Percentiles rank a stretch among this genome's conserved stretches.
phyloP scores from a whole-genome alignment of 2,797 vertebrate genomes.

The Myripristis murdjan region DNA sequence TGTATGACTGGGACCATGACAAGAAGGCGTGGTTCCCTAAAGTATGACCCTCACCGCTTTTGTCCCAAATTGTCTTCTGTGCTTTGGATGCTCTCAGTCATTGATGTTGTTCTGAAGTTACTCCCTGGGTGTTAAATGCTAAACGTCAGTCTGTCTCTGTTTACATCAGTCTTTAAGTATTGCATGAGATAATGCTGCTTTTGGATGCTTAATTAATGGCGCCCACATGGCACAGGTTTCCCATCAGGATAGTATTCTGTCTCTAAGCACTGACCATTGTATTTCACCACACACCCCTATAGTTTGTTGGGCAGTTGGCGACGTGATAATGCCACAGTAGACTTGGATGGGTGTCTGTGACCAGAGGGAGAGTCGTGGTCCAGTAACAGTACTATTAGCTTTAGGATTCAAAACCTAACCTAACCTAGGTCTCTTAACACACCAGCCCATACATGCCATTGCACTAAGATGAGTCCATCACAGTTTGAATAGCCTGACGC shows the following conservation, averaged over 20 bases:
- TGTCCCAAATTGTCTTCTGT: background rate
- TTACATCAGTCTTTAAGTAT: too few relatives aligned
- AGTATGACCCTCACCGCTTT: slow-evolving; percentile 52
- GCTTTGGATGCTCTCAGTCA: background rate
- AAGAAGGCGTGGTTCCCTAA: slow-evolving; percentile 87
- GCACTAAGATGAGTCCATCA: slow-evolving; percentile 5
- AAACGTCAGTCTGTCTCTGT: too few relatives aligned
- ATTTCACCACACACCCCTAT: background rate
- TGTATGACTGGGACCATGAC: slow-evolving; percentile 91
- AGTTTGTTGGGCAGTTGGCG: background rate
- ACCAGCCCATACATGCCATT: background rate
- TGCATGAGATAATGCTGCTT: background rate
- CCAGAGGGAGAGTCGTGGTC: too few relatives aligned
- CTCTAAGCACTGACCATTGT: background rate
- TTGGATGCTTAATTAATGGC: background rate
- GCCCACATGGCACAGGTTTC: background rate
- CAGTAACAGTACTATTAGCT: background rate
- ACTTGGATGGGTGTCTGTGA: background rate
- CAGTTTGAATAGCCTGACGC: too few relatives aligned
- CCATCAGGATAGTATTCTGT: background rate
- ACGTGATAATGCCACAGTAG: background rate
- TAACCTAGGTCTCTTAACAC: too few relatives aligned
- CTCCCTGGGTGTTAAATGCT: too few relatives aligned
- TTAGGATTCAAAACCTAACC: background rate
- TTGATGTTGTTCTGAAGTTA: too few relatives aligned